Conservation (phyloP, 2,113 vertebrate species). For the Prochilodus magdalenae region DNA sequence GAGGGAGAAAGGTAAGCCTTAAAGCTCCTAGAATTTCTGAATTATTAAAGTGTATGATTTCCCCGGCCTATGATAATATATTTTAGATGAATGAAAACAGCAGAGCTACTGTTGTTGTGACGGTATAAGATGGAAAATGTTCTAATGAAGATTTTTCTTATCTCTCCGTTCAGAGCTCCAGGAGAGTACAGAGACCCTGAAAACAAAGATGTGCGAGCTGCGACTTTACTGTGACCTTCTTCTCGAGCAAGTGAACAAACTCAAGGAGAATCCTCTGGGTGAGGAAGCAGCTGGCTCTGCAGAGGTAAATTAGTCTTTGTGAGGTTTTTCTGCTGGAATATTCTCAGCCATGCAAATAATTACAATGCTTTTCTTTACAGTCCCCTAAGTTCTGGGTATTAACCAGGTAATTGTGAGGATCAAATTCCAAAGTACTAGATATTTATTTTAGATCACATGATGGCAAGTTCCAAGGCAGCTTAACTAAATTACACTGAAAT, state of each 20-base stretch:
- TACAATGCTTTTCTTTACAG: no score
- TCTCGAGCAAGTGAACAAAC: constrained; percentile 95
- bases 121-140: not conserved
- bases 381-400: no score
- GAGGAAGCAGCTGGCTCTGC: constrained; percentile 59
- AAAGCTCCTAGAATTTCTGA: not conserved
- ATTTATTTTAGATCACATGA: no score
- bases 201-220: constrained; percentile 97
- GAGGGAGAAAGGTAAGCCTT: constrained; percentile 89
- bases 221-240: constrained; percentile 97
- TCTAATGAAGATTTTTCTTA: not conserved
- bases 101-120: not conserved
- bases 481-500: no score
- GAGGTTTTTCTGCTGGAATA: not conserved
- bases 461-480: no score
- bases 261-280: constrained; percentile 70
- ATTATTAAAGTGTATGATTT: no score
- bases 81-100: not conserved
- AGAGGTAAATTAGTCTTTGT: constrained; percentile 64
- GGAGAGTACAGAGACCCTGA: constrained; percentile 92
- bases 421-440: no score
- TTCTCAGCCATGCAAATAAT: no score
- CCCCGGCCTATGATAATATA: not conserved
- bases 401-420: no score
- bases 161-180: constrained; percentile 84